Evolutionary conservation across 1,140 invertebrate species (phyloP).

Genomic region (Zaprionus africanus): DNA sequence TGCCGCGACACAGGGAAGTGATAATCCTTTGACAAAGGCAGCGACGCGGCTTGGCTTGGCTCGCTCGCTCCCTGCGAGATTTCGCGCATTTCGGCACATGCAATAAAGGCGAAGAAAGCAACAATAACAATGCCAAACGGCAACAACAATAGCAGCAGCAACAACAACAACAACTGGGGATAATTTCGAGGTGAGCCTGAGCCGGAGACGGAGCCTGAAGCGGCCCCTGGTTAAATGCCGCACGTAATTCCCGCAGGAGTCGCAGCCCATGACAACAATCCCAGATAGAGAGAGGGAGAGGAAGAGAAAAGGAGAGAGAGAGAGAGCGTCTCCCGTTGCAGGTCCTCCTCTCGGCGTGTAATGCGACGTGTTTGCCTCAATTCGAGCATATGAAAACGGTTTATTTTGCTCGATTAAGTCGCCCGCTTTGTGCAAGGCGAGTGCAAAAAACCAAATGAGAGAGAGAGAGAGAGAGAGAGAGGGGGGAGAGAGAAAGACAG

Average conservation of each 20-base stretch:
- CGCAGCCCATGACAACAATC: slow-evolving; percentile 53
- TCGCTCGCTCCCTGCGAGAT: slow-evolving; percentile 43
- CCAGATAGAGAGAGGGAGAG: neutral
- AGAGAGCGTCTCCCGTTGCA: neutral
- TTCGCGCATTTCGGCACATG: slow-evolving; percentile 69
- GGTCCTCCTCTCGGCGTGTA: slow-evolving; percentile 42
- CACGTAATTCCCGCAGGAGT: slow-evolving; percentile 62
- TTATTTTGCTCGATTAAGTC: slow-evolving; percentile 84
- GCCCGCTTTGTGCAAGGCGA: slow-evolving; percentile 70
- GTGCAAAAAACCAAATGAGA: slow-evolving; percentile 25
- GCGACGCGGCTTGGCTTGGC: slow-evolving; percentile 15
- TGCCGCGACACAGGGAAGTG: slow-evolving; percentile 52
- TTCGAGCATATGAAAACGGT: slow-evolving; percentile 81
- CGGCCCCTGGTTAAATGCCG: slow-evolving; percentile 39
- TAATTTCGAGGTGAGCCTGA: slow-evolving; percentile 22
- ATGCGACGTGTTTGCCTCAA: slow-evolving; percentile 80
- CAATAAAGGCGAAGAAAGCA: slow-evolving; percentile 66
- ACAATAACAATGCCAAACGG: slow-evolving; percentile 19
- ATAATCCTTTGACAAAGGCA: slow-evolving; percentile 82
- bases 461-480: neutral
- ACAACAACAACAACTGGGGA: slow-evolving; percentile 9
- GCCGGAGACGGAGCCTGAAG: slow-evolving; percentile 15
- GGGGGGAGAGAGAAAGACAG: neutral
- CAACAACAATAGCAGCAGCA: slow-evolving; percentile 32
- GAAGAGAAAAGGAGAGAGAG: neutral